Evolutionary conservation across 2,113 vertebrate genomes (phyloP), one percentile per base, ranked within the genome.

Genomic region (Aspidoscelis tigris): DNA sequence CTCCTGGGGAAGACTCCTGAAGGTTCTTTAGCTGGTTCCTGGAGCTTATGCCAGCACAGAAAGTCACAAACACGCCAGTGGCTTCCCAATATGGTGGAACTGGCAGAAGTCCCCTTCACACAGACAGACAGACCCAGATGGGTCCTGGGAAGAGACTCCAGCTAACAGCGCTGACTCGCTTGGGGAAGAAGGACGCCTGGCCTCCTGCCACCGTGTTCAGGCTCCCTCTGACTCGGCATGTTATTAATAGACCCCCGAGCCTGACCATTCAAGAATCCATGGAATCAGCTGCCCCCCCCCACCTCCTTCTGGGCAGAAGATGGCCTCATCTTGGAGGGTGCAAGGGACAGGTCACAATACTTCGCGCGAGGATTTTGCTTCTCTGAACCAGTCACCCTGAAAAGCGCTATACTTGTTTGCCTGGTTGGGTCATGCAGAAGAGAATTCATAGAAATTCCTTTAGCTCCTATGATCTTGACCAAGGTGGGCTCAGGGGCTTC

Each of bases 201-300:
- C 64, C 72, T 47, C 53, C 44, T 26, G 50, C 18, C 58, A 61
- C 47, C 43, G 64, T 10, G 33, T 43, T n/a, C 20, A 7, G 66
- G 76, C 61, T 72, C 47, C 8, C 78, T 41, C 65, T 77, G 84
- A 82, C 84, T 86, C 16, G 41, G 66, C 79, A 47, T 5, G 53
- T 64, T 86, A 86, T 86, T 86, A 86, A 86, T 82, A 80, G 83
- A 24, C 74, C 78, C 24, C 24, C 65, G 24, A 5, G 12, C 79
- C 16, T 39, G 5, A 14, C 65, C 79, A 53, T 64, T 47, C 41
- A 71, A 79, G 84, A 64, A 78, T 84, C 83, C 76, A 66, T n/a
- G 50, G 22, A 9, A 8, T 12, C 72, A 33, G 58, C 71, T 70
- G 65, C 2, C 4, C 0, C 4, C 0, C 1, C 3, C 14, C 4